Percentiles rank a stretch among this genome's conserved stretches.
These are phyloP conservation scores for Polymixis flavicincta DNA, from an alignment of 2,888 invertebrate species.

Conservation along the genomic window DNA sequence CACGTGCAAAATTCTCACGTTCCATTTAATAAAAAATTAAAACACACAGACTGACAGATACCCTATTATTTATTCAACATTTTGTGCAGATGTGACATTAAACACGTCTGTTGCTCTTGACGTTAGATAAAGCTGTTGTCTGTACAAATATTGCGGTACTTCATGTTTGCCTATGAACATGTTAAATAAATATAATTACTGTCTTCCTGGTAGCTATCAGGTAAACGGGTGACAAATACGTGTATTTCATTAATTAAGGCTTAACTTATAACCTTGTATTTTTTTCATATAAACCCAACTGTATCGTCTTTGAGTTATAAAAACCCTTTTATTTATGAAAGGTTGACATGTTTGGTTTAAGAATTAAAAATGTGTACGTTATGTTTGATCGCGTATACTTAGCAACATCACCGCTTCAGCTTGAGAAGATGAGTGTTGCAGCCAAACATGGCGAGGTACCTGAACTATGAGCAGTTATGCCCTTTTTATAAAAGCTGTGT, in stretches of 20 bases:
- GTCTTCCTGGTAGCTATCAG: conserved; percentile 55
- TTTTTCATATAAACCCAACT: conserved; percentile 13
- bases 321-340: conserved; percentile 9
- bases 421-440: background rate
- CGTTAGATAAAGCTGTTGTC: conserved; percentile 60
- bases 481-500: background rate
- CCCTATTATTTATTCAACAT: conserved; percentile 49
- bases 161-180: conserved; percentile 41
- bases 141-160: conserved; percentile 60
- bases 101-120: conserved; percentile 60
- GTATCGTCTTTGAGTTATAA: conserved; percentile 1
- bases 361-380: background rate
- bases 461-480: background rate
- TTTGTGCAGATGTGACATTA: conserved; percentile 61
- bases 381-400: no score
- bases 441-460: background rate
- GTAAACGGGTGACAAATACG: conserved; percentile 40
- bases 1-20: conserved; percentile 18
- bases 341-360: conserved; percentile 10
- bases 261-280: conserved; percentile 46
- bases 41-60: conserved; percentile 42
- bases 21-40: conserved; percentile 38
- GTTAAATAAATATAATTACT: conserved; percentile 53
- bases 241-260: conserved; percentile 40
- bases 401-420: background rate